Evolutionary conservation across 2,113 vertebrate species (phyloP).

Genomic region (Corydoras maculifer): DNA sequence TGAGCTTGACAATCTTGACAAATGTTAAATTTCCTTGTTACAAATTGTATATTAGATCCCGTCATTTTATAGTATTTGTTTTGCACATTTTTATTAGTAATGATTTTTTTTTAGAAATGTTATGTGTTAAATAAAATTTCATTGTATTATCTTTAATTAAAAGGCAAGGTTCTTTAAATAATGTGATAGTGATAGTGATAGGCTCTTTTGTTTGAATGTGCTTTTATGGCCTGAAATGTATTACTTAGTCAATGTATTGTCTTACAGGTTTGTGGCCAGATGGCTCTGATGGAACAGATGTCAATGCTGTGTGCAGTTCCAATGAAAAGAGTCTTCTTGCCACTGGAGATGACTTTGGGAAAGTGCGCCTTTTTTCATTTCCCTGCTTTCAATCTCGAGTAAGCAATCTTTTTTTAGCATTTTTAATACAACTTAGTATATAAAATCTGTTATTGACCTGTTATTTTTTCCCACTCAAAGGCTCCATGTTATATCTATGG

Average conservation of each 20-base stretch:
- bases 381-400: slow-evolving; percentile 94
- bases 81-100: no score
- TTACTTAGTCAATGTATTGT: neutral
- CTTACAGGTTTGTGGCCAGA: slow-evolving; percentile 90
- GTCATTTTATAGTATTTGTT: no score
- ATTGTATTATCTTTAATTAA: no score
- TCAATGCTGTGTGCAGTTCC: slow-evolving; percentile 85
- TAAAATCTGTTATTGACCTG: neutral
- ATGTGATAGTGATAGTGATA: no score
- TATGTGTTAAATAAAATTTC: no score
- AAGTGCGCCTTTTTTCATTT: slow-evolving; percentile 93
- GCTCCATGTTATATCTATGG: slow-evolving; percentile 86
- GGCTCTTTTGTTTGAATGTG: no score
- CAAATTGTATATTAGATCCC: no score
- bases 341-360: slow-evolving; percentile 94
- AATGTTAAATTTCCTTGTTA: no score
- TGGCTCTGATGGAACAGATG: slow-evolving; percentile 93
- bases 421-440: neutral
- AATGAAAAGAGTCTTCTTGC: slow-evolving; percentile 77
- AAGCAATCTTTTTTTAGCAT: slow-evolving; percentile 38
- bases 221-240: no score
- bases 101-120: no score
- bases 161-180: no score
- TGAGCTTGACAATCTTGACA: no score
- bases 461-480: slow-evolving; percentile 55